Evolutionary conservation across 2,797 vertebrate species (phyloP).

Genomic region (Prionace glauca): DNA sequence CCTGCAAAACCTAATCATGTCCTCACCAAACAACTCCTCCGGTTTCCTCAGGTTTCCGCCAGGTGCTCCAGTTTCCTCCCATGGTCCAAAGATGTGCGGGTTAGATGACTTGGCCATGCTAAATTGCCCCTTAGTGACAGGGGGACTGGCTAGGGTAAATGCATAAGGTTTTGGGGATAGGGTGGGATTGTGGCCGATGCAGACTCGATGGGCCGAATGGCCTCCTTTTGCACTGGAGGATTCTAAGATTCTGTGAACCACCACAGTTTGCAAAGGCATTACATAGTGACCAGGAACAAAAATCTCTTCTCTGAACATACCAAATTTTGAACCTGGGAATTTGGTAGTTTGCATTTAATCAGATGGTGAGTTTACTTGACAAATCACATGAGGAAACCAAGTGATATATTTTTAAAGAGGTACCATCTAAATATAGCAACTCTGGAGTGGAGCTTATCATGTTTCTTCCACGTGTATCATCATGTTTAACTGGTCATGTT

Average conservation of each 20-base stretch:
- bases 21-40: too few relatives aligned
- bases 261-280: background rate
- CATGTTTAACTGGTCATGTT: background rate
- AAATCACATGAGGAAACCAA: background rate
- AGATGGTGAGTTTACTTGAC: background rate
- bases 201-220: too few relatives aligned
- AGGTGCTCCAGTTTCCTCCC: too few relatives aligned
- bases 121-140: too few relatives aligned
- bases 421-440: background rate
- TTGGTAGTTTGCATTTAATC: background rate
- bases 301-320: background rate
- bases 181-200: too few relatives aligned
- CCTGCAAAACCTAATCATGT: background rate
- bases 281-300: background rate
- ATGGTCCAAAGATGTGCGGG: too few relatives aligned
- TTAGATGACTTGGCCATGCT: too few relatives aligned
- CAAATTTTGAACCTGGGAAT: background rate
- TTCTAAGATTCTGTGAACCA: too few relatives aligned
- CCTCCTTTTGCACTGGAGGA: too few relatives aligned
- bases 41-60: too few relatives aligned
- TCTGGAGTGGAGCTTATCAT: background rate
- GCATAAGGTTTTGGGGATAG: too few relatives aligned
- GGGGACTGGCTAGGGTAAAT: too few relatives aligned
- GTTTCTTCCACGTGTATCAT: background rate
- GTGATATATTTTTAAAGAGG: conserved; percentile 24